These are phyloP conservation scores for Tupaia tana DNA, from an alignment of 2,113 vertebrate genomes.

Conservation along the genomic window DNA sequence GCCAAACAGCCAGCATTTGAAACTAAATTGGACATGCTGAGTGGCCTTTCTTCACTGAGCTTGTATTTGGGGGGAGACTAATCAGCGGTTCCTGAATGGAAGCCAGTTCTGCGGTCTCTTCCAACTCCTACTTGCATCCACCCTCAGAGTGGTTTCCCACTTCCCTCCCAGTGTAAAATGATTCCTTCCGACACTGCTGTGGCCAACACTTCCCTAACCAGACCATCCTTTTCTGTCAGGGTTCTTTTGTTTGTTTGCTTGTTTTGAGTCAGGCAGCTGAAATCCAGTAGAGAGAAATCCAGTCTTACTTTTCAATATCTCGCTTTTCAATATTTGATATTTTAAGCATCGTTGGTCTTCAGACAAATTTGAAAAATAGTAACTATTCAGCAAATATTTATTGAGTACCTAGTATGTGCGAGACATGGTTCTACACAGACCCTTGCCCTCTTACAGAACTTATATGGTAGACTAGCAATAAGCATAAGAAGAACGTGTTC, in stretches of 20 bases:
- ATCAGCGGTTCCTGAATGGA: not conserved
- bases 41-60: not conserved
- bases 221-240: not conserved
- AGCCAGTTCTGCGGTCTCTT: not conserved
- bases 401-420: not conserved
- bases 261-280: not conserved
- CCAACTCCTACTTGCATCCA: not conserved
- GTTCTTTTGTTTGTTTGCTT: not conserved
- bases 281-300: not conserved
- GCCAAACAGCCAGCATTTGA: not conserved
- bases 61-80: not conserved
- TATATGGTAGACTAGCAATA: not conserved
- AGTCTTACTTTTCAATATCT: not conserved
- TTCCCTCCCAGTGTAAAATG: not conserved
- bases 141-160: not conserved
- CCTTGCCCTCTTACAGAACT: not conserved
- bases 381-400: not conserved
- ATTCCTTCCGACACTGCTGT: constrained; percentile 16
- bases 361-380: constrained; percentile 23
- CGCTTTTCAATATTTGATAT: not conserved
- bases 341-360: not conserved
- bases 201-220: constrained; percentile 1
- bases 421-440: not conserved
- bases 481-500: not conserved
- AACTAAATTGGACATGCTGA: not conserved